Evolutionary conservation across 53 echinoderm and acorn worm species (phyloP).

Genomic region (Apostichopus leukothele): DNA sequence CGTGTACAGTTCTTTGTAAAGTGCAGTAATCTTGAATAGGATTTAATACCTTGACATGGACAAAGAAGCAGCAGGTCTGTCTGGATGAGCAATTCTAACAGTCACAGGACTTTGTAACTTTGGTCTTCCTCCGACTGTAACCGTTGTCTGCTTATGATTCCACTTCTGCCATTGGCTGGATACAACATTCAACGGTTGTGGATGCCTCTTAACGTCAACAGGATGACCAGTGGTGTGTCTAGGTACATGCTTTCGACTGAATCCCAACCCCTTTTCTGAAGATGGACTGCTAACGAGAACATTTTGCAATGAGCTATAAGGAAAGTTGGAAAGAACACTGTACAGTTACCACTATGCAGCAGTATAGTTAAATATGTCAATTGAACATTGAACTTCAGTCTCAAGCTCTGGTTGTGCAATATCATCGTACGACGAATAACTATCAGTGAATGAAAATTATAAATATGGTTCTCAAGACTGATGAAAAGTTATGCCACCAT

Average conservation of each 20-base stretch:
- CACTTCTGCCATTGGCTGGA: conserved; percentile 38
- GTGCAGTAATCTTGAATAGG: no score
- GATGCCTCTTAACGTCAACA: conserved; percentile 1
- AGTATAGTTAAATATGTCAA: no score
- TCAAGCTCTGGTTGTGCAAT: no score
- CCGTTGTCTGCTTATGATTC: conserved; percentile 7
- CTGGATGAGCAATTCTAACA: conserved; percentile 30
- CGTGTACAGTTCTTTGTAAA: no score
- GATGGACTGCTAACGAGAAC: background rate
- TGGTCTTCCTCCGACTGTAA: conserved; percentile 1
- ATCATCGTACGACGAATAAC: no score
- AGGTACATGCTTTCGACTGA: background rate
- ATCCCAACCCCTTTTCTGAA: conserved; percentile 2
- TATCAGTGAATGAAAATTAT: no score
- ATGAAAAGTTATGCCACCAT: no score
- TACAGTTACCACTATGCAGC: no score
- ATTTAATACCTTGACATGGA: background rate
- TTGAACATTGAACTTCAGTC: no score
- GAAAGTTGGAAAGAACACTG: background rate
- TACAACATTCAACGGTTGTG: background rate
- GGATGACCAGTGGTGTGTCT: conserved; percentile 22
- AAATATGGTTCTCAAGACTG: no score
- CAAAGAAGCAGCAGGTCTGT: background rate
- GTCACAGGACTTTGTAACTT: conserved; percentile 35
- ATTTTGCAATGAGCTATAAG: conserved; percentile 1